Evolutionary conservation across 2,797 vertebrate species (phyloP).

Genomic region (Smutsia temminckii): DNA sequence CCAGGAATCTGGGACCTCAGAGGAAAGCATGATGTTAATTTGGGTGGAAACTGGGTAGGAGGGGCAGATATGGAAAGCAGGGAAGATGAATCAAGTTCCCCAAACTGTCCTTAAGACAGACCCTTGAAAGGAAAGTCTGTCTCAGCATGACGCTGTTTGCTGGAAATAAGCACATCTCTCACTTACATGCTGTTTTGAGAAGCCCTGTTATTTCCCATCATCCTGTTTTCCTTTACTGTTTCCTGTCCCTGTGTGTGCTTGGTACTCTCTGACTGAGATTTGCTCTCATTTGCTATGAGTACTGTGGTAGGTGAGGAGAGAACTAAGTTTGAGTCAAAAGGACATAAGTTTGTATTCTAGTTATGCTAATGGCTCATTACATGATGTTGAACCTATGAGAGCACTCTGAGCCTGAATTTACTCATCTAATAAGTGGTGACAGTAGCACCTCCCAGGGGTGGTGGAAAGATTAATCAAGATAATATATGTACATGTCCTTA

Average conservation of each 20-base stretch:
- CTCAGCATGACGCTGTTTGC: neutral
- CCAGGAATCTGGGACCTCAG: neutral
- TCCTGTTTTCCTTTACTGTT: neutral
- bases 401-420: neutral
- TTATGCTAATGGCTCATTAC: neutral
- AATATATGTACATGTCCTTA: neutral
- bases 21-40: neutral
- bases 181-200: neutral
- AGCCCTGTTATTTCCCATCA: neutral
- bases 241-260: neutral
- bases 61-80: neutral
- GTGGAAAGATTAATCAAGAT: neutral
- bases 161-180: neutral
- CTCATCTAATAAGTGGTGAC: neutral
- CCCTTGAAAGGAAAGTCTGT: neutral
- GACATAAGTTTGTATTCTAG: neutral
- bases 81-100: neutral
- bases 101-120: neutral
- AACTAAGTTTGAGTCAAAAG: neutral
- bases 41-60: neutral
- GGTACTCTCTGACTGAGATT: neutral
- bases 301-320: neutral
- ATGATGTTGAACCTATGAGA: neutral
- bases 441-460: neutral
- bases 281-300: neutral